Conservation (phyloP, 2,888 invertebrate species). For the Meloe dianella region DNA sequence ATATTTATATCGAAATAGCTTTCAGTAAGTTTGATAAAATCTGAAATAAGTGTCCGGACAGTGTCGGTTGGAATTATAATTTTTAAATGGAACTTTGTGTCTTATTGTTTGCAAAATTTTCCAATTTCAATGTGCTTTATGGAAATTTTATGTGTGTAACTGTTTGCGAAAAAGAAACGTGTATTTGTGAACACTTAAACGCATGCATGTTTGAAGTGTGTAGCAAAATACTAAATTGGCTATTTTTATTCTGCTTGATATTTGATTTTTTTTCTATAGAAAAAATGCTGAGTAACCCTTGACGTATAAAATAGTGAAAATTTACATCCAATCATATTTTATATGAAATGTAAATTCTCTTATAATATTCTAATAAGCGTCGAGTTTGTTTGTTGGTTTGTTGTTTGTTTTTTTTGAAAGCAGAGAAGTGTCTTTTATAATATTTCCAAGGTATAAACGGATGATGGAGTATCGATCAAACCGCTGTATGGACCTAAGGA, state of each 20-base stretch:
- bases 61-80: background rate
- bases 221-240: background rate
- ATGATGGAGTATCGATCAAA: slow-evolving; percentile 21
- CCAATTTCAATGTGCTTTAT: background rate
- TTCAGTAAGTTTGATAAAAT: background rate
- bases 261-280: background rate
- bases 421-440: slow-evolving; percentile 21
- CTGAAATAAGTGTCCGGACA: background rate
- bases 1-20: background rate
- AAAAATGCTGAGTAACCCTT: background rate
- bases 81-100: background rate
- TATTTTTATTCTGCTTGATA: background rate
- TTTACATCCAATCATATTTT: background rate
- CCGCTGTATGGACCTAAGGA: slow-evolving; percentile 20
- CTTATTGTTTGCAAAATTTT: background rate
- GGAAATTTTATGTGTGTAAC: background rate
- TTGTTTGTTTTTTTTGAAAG: slow-evolving; percentile 19
- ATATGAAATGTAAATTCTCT: background rate
- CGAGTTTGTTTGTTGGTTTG: no score
- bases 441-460: background rate
- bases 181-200: background rate
- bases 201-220: background rate
- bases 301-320: background rate
- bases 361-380: slow-evolving; percentile 7
- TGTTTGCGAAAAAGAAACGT: background rate